These are phyloP conservation scores for Nemoura dubitans DNA, from an alignment of 2,888 invertebrate species.

Conservation along the genomic window DNA sequence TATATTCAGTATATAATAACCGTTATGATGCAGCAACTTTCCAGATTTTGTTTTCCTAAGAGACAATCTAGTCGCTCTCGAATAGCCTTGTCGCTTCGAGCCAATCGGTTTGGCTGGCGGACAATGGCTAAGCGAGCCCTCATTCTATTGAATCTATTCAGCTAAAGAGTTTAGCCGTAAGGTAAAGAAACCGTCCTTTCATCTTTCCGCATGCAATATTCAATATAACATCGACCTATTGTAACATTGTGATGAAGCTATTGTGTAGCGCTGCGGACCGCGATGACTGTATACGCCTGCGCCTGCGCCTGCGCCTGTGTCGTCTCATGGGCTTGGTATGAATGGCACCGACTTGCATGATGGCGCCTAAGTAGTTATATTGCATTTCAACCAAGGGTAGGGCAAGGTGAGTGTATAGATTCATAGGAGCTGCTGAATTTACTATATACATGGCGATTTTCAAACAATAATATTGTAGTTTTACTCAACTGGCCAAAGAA, in stretches of 20 bases:
- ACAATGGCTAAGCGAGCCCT: slow-evolving; percentile 10
- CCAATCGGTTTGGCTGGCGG: slow-evolving; percentile 7
- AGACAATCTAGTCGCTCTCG: slow-evolving; percentile 22
- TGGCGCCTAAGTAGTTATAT: background rate
- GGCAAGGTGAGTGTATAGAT: no score
- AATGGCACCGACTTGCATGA: background rate
- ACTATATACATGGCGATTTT: no score
- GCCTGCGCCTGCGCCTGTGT: no score
- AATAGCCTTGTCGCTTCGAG: slow-evolving; percentile 29
- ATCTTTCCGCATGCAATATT: slow-evolving; percentile 30
- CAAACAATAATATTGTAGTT: no score
- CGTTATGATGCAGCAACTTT: slow-evolving; percentile 29
- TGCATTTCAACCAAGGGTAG: background rate
- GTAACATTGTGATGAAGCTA: slow-evolving; percentile 12
- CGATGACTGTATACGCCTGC: background rate
- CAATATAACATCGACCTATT: slow-evolving; percentile 17
- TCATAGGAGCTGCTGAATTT: no score
- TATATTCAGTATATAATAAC: background rate
- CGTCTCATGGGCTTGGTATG: background rate
- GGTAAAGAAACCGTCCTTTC: slow-evolving; percentile 28
- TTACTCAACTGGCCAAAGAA: no score
- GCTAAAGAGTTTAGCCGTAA: slow-evolving; percentile 22
- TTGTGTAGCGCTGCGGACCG: background rate
- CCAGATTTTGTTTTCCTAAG: slow-evolving; percentile 34
- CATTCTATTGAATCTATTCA: slow-evolving; percentile 9